Evolutionary conservation across 23 tunicate species (phyloP).

Genomic region (Phallusia fumigata): DNA sequence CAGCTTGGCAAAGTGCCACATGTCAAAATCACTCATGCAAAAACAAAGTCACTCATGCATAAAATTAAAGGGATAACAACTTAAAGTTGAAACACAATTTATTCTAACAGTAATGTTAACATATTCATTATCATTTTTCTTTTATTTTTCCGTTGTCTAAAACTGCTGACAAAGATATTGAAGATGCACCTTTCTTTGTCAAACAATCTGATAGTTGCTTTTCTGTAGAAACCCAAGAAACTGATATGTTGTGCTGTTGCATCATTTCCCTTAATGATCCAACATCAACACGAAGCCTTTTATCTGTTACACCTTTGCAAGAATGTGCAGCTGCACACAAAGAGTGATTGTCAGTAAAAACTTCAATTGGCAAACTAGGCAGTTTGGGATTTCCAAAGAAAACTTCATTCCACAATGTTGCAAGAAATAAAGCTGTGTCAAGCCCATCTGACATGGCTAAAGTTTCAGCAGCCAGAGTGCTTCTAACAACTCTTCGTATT

Average conservation of each 20-base stretch:
- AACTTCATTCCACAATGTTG: background rate
- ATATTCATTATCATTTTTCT: no score
- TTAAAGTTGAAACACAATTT: no score
- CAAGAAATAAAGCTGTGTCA: background rate
- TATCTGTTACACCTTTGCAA: background rate
- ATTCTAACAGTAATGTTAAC: no score
- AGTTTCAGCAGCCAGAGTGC: constrained; percentile 27
- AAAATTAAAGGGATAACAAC: no score
- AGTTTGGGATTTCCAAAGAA: background rate
- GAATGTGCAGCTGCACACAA: background rate
- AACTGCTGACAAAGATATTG: no score
- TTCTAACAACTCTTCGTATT: constrained; percentile 24
- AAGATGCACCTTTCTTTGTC: background rate
- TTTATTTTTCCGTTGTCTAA: no score
- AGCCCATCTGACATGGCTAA: constrained; percentile 13
- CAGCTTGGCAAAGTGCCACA: no score
- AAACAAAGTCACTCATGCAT: no score
- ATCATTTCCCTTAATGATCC: background rate
- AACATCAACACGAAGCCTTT: background rate
- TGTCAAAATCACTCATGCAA: no score
- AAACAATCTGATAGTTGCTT: background rate
- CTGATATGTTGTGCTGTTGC: background rate
- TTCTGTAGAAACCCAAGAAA: background rate
- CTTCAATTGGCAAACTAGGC: constrained; percentile 13
- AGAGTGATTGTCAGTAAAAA: constrained; percentile 23